Evolutionary conservation across 1,140 invertebrate species (phyloP), one percentile per base, ranked within the genome.

Genomic region (Neuroterus valhalla): DNA sequence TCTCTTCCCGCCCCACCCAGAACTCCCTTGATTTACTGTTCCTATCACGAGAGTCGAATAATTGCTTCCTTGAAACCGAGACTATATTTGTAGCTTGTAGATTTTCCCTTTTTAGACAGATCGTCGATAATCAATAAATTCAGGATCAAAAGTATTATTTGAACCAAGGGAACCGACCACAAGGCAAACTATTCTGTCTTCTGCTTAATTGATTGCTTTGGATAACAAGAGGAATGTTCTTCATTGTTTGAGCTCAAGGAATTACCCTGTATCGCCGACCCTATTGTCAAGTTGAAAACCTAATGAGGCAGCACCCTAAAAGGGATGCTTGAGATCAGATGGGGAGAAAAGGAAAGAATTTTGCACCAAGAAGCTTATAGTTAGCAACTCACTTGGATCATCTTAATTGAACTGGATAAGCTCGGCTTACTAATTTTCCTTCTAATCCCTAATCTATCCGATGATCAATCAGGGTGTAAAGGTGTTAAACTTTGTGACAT

Each of bases 241-340:
- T 78, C 74, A 71, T 81, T 76, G 79, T 81, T 70, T 81, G 42
- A 77, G 76, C 67, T 72, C 45, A 26, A 76, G 76, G 46, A 72
- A 71, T 23, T 74, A 78, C 66, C 11, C 43, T 10, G 69, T 72
- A 77, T 81, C 75, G 77, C 77, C 75, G 79, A 81, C 77, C 77
- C 78, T 73, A 72, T 80, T 78, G 79, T 76, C 72, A 72, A 71
- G 38, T 68, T 71, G 75, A 78, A 75, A 78, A 71, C 66, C 73
- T 81, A 78, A 81, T 81, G 77, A 81, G 77, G 68, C 71, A 62
- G 74, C 70, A 72, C 76, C 76, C 78, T 70, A 75, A 70, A 48
- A 46, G 23, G 72, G 68, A 71, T 72, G 68, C 71, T 71, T 43
- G 62, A 67, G 68, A 74, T 43, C 21, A 76, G 31, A 71, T 21